These are phyloP conservation scores for Theodoxus fluviatilis DNA, from an alignment of 2,888 invertebrate species.

Conservation along the genomic window DNA sequence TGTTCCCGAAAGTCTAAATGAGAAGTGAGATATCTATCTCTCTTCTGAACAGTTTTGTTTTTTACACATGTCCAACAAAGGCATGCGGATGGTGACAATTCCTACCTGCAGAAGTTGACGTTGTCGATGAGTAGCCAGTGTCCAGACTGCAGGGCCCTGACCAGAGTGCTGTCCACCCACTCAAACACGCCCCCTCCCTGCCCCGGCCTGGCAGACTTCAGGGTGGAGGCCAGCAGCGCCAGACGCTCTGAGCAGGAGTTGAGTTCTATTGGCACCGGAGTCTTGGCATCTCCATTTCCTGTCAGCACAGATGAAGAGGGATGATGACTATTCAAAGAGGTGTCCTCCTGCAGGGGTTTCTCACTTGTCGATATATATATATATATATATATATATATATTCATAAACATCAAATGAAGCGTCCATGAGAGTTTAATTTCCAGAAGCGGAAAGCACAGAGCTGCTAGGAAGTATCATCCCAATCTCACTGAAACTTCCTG, in stretches of 20 bases:
- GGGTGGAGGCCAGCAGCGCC: slow-evolving; percentile 27
- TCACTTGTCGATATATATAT: too few species aligned
- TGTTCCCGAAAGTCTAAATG: too few species aligned
- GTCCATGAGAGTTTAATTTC: too few species aligned
- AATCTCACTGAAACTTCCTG: too few species aligned
- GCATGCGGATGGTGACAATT: not conserved
- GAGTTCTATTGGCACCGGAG: not conserved
- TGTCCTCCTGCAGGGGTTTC: too few species aligned
- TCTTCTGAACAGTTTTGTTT: not conserved
- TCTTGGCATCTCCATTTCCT: not conserved
- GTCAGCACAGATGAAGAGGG: too few species aligned
- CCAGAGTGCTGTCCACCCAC: slow-evolving; percentile 68
- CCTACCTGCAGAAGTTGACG: slow-evolving; percentile 84
- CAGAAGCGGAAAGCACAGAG: too few species aligned
- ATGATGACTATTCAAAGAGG: too few species aligned
- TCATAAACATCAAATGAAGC: too few species aligned
- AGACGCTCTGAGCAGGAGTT: slow-evolving; percentile 14
- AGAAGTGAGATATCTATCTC: too few species aligned
- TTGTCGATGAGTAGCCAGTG: slow-evolving; percentile 72
- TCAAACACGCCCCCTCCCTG: slow-evolving; percentile 65
- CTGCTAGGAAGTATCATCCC: too few species aligned
- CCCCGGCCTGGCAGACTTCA: slow-evolving; percentile 37
- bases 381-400: too few species aligned
- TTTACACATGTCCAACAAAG: not conserved
- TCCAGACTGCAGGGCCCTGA: slow-evolving; percentile 65